phyloP scores from a whole-genome alignment of 2,113 vertebrate species.

The Mesitornis unicolor region DNA sequence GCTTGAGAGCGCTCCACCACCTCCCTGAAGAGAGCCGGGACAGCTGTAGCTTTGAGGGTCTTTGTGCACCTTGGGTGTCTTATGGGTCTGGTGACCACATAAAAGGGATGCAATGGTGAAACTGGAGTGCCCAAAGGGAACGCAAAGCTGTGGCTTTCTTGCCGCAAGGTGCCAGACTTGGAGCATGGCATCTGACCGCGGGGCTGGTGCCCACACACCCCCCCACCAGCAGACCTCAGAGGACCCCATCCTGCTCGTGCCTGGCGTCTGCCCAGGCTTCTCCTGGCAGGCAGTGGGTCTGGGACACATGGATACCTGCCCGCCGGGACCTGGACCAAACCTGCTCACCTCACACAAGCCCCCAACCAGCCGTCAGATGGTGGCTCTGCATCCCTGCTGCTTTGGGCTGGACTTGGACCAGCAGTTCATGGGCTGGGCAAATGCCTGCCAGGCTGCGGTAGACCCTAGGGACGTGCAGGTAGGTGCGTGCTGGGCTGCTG shows the following conservation, averaged over 20 bases:
- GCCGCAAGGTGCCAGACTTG: not conserved
- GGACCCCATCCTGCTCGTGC: not conserved
- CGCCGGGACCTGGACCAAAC: not conserved
- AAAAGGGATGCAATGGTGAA: not conserved
- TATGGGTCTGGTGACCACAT: fast-evolving
- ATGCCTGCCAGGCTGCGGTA: not conserved
- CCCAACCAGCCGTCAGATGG: not conserved
- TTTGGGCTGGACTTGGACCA: not conserved
- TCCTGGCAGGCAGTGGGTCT: not conserved
- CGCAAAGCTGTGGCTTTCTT: not conserved
- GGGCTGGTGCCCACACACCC: not conserved
- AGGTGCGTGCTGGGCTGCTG: not conserved
- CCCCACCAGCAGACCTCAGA: conserved; percentile 1
- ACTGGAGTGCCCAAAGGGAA: not conserved
- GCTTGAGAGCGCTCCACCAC: not conserved
- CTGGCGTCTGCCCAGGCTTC: not conserved
- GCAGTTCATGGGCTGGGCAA: not conserved
- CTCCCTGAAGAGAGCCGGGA: not conserved
- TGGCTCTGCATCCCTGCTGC: not conserved
- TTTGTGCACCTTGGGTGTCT: no score
- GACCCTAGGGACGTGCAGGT: not conserved
- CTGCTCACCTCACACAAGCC: not conserved
- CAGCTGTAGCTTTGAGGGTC: fast-evolving
- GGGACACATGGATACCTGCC: not conserved
- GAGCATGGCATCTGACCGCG: fast-evolving